A percentile compares a stretch with the other conserved stretches of the same genome.
Conservation (phyloP, 2,797 vertebrate genomes). For the Pangasius macronema region DNA sequence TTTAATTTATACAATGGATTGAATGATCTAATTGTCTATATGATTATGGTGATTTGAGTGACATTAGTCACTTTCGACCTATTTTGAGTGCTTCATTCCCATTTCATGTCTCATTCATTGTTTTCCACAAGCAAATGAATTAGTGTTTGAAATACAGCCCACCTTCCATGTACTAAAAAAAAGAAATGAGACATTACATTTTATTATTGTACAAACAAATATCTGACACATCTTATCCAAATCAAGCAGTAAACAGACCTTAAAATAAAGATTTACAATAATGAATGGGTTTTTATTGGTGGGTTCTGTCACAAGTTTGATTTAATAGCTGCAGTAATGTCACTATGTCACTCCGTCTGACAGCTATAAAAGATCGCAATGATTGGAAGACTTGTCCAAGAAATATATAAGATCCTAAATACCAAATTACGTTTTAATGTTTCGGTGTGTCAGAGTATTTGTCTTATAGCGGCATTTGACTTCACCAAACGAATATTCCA, state of each 20-base stretch:
- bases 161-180: background rate
- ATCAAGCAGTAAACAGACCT: background rate
- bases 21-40: slow-evolving; percentile 16
- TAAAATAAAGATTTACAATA: background rate
- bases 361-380: background rate
- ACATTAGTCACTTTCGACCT: background rate
- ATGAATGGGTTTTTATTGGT: background rate
- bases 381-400: background rate
- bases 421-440: background rate
- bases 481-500: background rate
- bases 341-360: background rate
- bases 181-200: background rate
- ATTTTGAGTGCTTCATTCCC: background rate
- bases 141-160: background rate
- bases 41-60: slow-evolving; percentile 20
- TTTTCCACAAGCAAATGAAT: slow-evolving; percentile 7
- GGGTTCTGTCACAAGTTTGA: background rate
- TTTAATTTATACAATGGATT: slow-evolving; percentile 4
- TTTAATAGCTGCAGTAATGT: background rate
- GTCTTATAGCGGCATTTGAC: background rate
- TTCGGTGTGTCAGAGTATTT: slow-evolving; percentile 30
- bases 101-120: background rate
- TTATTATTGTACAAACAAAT: background rate
- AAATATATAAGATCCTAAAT: background rate
- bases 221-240: slow-evolving; percentile 14